Base-by-base conservation (phyloP, 2,888 invertebrate genomes). In the Bombylius discolor region DNA sequence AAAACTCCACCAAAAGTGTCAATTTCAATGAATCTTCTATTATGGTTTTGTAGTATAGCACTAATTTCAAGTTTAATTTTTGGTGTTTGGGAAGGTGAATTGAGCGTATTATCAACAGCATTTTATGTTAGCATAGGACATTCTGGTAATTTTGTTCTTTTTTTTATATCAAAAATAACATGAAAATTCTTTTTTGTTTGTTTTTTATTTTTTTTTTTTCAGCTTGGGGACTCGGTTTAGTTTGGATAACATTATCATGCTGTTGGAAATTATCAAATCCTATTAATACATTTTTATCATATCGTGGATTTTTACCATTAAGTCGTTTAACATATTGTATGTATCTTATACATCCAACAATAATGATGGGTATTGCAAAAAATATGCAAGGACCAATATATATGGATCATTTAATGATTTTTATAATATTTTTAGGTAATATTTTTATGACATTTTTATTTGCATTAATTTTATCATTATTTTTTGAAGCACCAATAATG, bases 261-360 rank as follows among this genome's bases (percentile, higher is more conserved):
- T 83, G 83, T 70, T 82, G 84, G 66, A 87, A 87, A 9, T 80
- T 85, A 65, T 82, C 85, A 52, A 87, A 88, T 33, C 80, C 87
- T 50, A 77, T 95, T 52, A 88, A 93, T 76, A 80, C 81, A 0
- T 76, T 93, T 51, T 79, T 98, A 48, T 89, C 90, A 0, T 88
- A 89, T 76, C 82, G 84, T 55, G 84, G 89, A 0, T 81, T 94
- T 64, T 81, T 92, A 65, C 96, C 97, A 0, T 78, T 98, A 52
- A 92, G 93, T 66, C 80, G 95, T 55, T 81, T 97, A 60, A 93
- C 96, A 4, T 98, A 94, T 76, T 91, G 94, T 72, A 90, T 95
- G 42, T 98, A 97, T 76, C 81, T 98, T 60, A 81, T 89, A 51
- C 90, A 91, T 71, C 89, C 90, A 13, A 82, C 87, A 62, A 80